Percentiles rank a stretch among this genome's conserved stretches.
These are phyloP conservation scores for Cephalopholis sonnerati DNA, from an alignment of 2,113 vertebrate species.

Conservation along the genomic window DNA sequence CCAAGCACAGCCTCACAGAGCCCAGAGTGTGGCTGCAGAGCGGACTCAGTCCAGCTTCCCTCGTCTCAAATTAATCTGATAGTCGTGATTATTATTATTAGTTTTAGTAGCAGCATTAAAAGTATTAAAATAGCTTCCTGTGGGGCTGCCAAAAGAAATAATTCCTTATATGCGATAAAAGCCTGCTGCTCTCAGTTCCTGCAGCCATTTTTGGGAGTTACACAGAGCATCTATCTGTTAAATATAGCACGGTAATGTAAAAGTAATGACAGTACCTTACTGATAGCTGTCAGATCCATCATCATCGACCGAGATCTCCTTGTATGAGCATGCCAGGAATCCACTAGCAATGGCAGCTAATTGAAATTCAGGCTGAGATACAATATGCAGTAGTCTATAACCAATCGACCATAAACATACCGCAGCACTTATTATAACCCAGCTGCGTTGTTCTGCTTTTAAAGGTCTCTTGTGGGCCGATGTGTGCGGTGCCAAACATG, in stretches of 20 bases:
- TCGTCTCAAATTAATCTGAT: not conserved
- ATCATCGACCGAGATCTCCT: constrained; percentile 18
- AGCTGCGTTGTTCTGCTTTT: constrained; percentile 28
- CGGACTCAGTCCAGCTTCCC: not conserved
- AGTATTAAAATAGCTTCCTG: not conserved
- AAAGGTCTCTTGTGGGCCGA: not conserved
- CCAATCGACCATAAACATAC: constrained; percentile 50
- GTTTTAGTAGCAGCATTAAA: not conserved
- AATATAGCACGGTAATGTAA: not conserved
- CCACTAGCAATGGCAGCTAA: constrained; percentile 27
- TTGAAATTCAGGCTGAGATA: constrained; percentile 35
- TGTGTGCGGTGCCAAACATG: constrained; percentile 27
- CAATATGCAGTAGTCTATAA: constrained; percentile 28
- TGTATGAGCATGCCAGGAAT: constrained; percentile 36
- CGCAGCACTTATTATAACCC: constrained; percentile 22
- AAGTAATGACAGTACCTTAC: not conserved
- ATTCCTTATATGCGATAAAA: not conserved
- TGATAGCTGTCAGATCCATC: constrained; percentile 11
- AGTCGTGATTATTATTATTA: not conserved
- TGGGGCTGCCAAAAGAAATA: not conserved
- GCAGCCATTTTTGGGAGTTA: not conserved
- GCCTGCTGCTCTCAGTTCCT: not conserved
- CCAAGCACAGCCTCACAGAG: not conserved
- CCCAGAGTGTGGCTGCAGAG: not conserved
- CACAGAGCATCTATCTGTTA: not conserved